phyloP scores from a whole-genome alignment of 2,888 invertebrate genomes.

The Chrysomela aeneicollis region DNA sequence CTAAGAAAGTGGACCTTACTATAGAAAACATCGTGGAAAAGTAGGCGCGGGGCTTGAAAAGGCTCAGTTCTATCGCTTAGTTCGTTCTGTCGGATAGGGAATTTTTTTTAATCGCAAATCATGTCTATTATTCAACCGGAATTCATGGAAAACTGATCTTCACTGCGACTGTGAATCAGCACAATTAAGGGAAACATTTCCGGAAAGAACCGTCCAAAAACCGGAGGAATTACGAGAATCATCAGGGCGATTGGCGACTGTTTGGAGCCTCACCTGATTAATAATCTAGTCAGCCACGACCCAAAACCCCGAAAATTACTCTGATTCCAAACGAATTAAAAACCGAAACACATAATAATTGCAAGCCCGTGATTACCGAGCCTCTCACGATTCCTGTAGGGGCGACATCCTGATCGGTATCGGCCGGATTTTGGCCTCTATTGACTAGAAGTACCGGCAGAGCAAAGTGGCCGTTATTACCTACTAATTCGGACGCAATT shows the following conservation, averaged over 20 bases:
- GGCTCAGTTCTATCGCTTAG: too few relatives aligned
- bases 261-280: conserved; percentile 44
- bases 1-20: too few relatives aligned
- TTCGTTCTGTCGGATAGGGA: too few relatives aligned
- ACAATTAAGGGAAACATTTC: not conserved
- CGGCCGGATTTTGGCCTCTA: conserved; percentile 32
- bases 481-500: conserved; percentile 61
- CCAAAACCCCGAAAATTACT: conserved; percentile 49
- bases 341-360: conserved; percentile 59
- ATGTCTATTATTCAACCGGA: too few relatives aligned
- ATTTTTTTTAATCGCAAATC: too few relatives aligned
- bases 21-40: too few relatives aligned
- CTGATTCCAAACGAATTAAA: conserved; percentile 55
- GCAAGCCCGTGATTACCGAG: conserved; percentile 55
- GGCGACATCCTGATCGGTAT: conserved; percentile 38
- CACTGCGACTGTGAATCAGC: too few relatives aligned
- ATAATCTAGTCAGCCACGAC: conserved; percentile 36
- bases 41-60: too few relatives aligned
- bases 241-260: conserved; percentile 41
- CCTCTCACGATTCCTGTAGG: conserved; percentile 33
- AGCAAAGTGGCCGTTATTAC: conserved; percentile 59
- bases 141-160: too few relatives aligned
- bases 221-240: conserved; percentile 42
- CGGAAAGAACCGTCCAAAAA: not conserved
- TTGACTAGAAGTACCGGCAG: conserved; percentile 40